phyloP scores from a whole-genome alignment of 2,888 invertebrate species.

The Pheosia gnoma region DNA sequence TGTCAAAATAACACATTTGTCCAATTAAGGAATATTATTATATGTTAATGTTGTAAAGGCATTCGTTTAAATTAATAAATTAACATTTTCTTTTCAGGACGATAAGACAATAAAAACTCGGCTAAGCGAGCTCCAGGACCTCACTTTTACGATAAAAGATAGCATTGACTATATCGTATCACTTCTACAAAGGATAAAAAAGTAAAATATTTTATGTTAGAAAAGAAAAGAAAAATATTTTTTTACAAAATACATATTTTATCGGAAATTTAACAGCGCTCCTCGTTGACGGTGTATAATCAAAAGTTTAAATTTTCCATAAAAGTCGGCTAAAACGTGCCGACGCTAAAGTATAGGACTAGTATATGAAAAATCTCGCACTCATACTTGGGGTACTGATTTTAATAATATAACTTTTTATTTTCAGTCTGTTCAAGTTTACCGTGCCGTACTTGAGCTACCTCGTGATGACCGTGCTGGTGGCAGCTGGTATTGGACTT shows the following conservation, averaged over 20 bases:
- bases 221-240: too few species aligned
- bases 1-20: too few species aligned
- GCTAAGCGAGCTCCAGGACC: slow-evolving; percentile 68
- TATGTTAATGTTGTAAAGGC: neutral
- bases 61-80: neutral
- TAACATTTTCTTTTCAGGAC: slow-evolving; percentile 55
- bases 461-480: slow-evolving; percentile 60
- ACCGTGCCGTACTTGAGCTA: slow-evolving; percentile 76
- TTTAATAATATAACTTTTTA: slow-evolving; percentile 13
- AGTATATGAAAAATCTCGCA: too few species aligned
- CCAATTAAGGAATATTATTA: too few species aligned
- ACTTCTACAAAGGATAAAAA: slow-evolving; percentile 68
- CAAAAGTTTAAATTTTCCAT: too few species aligned
- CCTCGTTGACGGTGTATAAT: too few species aligned
- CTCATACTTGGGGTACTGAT: too few species aligned
- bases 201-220: slow-evolving; percentile 54
- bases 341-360: too few species aligned
- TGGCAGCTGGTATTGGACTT: slow-evolving; percentile 55
- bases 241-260: too few species aligned
- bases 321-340: too few species aligned
- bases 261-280: too few species aligned
- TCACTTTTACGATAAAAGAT: slow-evolving; percentile 77
- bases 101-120: slow-evolving; percentile 73
- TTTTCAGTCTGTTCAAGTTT: slow-evolving; percentile 71
- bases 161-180: slow-evolving; percentile 76